Percentiles rank a stretch among this genome's conserved stretches.
Evolutionary conservation across 2,888 invertebrate species (phyloP).

Genomic region (Atethmia centrago): DNA sequence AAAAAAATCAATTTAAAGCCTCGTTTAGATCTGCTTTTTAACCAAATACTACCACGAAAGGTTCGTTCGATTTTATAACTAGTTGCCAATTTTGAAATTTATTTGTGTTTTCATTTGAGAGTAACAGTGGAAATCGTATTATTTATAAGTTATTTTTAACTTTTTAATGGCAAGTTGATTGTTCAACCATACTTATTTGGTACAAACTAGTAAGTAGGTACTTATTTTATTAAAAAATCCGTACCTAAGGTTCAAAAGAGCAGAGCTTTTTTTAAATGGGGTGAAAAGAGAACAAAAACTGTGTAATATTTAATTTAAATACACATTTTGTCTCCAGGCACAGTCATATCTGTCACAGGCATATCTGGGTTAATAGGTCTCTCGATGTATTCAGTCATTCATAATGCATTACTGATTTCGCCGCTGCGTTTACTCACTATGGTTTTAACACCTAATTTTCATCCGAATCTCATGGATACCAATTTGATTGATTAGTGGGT

Average conservation of each 20-base stretch:
- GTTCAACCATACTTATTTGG: background rate
- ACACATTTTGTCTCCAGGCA: background rate
- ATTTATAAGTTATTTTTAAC: background rate
- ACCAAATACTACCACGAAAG: background rate
- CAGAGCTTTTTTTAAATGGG: background rate
- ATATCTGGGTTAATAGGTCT: constrained; percentile 2
- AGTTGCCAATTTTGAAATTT: background rate
- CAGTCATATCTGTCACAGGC: background rate
- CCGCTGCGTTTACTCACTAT: background rate
- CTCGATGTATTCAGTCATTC: background rate
- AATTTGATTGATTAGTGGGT: background rate
- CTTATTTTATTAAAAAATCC: background rate
- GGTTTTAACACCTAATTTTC: constrained; percentile 20
- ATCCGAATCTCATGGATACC: constrained; percentile 8
- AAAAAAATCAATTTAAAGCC: background rate
- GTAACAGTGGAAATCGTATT: background rate
- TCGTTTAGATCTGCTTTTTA: constrained; percentile 9
- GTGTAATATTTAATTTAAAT: no score
- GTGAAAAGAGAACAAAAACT: background rate
- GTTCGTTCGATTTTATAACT: background rate
- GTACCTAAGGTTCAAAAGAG: background rate
- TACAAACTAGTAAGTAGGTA: background rate
- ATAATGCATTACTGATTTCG: constrained; percentile 11
- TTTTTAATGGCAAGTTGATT: background rate
- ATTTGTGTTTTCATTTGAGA: background rate